These are phyloP conservation scores for Troglohyphantes excavatus DNA, from an alignment of 2,888 invertebrate genomes.

Conservation along the genomic window DNA sequence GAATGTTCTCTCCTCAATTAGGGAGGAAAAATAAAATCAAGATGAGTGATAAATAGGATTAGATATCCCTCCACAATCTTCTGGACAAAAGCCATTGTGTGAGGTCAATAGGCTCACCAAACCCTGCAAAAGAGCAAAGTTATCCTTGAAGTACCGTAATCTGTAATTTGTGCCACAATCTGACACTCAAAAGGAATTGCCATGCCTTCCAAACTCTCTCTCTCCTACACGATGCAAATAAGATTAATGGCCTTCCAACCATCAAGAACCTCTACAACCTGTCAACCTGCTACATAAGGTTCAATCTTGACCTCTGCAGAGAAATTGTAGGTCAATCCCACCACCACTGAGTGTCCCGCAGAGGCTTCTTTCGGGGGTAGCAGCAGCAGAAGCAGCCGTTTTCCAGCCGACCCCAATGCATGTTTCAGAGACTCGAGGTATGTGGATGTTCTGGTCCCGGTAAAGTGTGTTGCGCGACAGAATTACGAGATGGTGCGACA, in stretches of 20 bases:
- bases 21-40: too few relatives aligned
- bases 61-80: too few relatives aligned
- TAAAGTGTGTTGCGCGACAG: constrained; percentile 54
- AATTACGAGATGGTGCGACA: constrained; percentile 16
- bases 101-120: too few relatives aligned
- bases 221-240: constrained; percentile 12
- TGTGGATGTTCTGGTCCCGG: not conserved
- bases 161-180: not conserved
- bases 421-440: constrained; percentile 23
- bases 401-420: constrained; percentile 44
- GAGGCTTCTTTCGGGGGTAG: constrained; percentile 46
- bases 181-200: not conserved
- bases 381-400: not conserved
- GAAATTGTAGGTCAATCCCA: constrained; percentile 52
- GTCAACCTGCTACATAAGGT: not conserved
- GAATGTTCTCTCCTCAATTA: too few relatives aligned
- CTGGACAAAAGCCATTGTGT: too few relatives aligned
- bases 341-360: not conserved
- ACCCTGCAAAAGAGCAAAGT: too few relatives aligned
- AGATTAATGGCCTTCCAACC: constrained; percentile 22
- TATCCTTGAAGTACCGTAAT: too few relatives aligned
- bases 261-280: not conserved
- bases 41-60: too few relatives aligned
- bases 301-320: constrained; percentile 28
- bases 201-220: not conserved